Percentiles rank a stretch among this genome's conserved stretches.
Evolutionary conservation across 2,888 invertebrate species (phyloP).

Genomic region (Diadegma fenestrale): DNA sequence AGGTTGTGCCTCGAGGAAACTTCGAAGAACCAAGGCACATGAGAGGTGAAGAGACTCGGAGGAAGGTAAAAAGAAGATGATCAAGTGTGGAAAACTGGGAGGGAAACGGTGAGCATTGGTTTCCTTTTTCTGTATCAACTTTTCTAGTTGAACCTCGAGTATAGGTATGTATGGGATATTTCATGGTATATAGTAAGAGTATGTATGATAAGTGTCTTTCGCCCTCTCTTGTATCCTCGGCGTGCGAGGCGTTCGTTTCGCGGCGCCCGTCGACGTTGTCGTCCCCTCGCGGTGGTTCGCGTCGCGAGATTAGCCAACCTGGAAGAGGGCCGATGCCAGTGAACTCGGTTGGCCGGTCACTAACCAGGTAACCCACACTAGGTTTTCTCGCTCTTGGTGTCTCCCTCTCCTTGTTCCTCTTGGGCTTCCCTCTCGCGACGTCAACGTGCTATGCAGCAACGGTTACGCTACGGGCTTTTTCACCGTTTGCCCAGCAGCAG

Average conservation of each 20-base stretch:
- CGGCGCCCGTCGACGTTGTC: slow-evolving; percentile 51
- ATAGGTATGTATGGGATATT: neutral
- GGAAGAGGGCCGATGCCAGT: slow-evolving; percentile 84
- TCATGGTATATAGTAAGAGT: slow-evolving; percentile 16
- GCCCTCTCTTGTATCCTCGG: slow-evolving; percentile 24
- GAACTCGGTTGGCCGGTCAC: slow-evolving; percentile 85
- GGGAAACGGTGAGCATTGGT: slow-evolving; percentile 41
- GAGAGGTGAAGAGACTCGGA: neutral
- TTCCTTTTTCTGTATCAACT: slow-evolving; percentile 28
- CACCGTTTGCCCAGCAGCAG: slow-evolving; percentile 78
- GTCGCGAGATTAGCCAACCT: slow-evolving; percentile 83
- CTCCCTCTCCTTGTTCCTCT: slow-evolving; percentile 13
- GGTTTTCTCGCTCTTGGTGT: slow-evolving; percentile 73
- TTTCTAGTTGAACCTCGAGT: neutral
- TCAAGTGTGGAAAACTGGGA: slow-evolving; percentile 36
- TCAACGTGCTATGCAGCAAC: slow-evolving; percentile 84
- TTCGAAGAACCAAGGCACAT: neutral
- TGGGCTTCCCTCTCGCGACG: slow-evolving; percentile 60
- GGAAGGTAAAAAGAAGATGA: slow-evolving; percentile 38
- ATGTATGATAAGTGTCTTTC: slow-evolving; percentile 37
- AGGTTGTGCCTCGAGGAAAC: slow-evolving; percentile 40
- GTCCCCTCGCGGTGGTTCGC: slow-evolving; percentile 62
- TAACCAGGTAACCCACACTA: slow-evolving; percentile 85
- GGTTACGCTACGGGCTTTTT: slow-evolving; percentile 83
- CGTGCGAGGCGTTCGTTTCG: slow-evolving; percentile 33